phyloP scores from a whole-genome alignment of 64 coral and sea anemone species.

The Stichodactyla mertensii region DNA sequence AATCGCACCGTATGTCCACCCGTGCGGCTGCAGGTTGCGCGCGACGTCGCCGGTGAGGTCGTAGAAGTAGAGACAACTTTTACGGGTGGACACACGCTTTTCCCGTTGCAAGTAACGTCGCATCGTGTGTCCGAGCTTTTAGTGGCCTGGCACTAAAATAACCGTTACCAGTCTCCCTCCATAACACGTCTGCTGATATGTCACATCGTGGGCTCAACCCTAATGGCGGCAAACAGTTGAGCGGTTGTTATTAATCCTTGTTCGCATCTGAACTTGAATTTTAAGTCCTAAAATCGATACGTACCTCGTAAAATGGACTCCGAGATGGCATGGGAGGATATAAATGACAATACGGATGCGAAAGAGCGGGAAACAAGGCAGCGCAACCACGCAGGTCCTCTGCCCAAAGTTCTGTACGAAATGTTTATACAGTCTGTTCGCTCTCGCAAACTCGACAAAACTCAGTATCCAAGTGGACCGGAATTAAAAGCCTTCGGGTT shows the following conservation, averaged over 20 bases:
- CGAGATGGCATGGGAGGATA: neutral
- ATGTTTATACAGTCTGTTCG: constrained; percentile 62
- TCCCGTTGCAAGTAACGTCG: neutral
- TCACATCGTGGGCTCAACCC: neutral
- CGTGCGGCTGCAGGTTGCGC: too few relatives aligned
- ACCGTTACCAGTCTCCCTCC: neutral
- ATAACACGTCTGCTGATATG: neutral
- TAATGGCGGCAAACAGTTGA: constrained; percentile 3
- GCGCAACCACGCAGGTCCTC: constrained; percentile 62
- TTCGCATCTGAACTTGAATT: neutral
- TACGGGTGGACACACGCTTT: neutral
- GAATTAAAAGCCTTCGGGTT: constrained; percentile 84
- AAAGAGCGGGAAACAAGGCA: constrained; percentile 42
- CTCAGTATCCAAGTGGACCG: constrained; percentile 63
- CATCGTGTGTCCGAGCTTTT: neutral
- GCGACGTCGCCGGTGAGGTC: too few relatives aligned
- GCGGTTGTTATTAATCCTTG: neutral
- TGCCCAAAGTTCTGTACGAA: constrained; percentile 50
- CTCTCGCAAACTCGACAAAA: constrained; percentile 46
- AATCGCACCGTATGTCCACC: too few relatives aligned
- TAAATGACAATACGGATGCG: neutral
- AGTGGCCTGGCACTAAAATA: neutral
- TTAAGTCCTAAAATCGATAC: neutral
- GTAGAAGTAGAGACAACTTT: too few relatives aligned
- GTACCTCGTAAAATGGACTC: neutral